phyloP scores from a whole-genome alignment of 2,797 vertebrate genomes.

The Phataginus tetradactyla region DNA sequence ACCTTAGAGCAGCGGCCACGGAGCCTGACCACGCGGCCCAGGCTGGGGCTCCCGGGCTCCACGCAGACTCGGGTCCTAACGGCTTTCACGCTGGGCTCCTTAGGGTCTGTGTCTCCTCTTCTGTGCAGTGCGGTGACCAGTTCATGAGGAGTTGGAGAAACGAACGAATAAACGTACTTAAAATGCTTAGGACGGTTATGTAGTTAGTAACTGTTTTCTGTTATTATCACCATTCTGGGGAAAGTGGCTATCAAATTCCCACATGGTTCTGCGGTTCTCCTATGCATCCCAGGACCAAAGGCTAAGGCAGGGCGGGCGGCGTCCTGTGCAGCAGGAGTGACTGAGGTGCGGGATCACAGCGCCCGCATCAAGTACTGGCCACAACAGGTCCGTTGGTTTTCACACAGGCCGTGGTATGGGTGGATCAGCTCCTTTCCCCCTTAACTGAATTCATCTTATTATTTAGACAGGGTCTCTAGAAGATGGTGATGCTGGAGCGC shows the following conservation, averaged over 20 bases:
- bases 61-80: background rate
- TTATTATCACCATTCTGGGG: background rate
- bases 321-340: background rate
- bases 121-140: background rate
- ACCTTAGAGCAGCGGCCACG: background rate
- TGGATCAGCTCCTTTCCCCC: slow-evolving; percentile 44
- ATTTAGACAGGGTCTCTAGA: slow-evolving; percentile 38
- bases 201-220: background rate
- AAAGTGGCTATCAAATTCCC: background rate
- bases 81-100: background rate
- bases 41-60: background rate
- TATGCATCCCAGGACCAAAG: background rate
- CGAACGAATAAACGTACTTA: background rate
- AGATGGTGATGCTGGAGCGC: background rate
- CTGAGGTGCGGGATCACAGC: slow-evolving; percentile 25
- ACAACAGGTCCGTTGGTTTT: background rate
- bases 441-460: slow-evolving; percentile 62
- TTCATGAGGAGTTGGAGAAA: background rate
- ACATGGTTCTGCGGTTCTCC: background rate
- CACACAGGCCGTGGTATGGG: background rate
- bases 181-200: background rate
- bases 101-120: background rate
- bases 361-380: background rate
- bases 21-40: background rate
- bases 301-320: background rate